Evolutionary conservation across 1,140 invertebrate genomes (phyloP), one percentile per base, ranked within the genome.

Genomic region (Drosophila mayri): DNA sequence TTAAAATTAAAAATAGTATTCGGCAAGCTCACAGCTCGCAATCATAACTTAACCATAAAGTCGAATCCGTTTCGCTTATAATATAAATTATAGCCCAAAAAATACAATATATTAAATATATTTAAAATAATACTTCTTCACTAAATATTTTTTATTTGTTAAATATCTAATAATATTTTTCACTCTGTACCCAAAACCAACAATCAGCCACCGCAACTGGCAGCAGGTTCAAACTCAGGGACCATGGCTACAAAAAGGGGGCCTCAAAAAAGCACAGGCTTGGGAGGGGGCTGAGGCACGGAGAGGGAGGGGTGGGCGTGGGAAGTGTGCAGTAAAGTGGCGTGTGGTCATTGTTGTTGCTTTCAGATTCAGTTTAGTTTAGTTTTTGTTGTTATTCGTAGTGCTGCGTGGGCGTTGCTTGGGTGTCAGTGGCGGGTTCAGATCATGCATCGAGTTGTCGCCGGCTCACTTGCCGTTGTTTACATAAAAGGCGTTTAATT

Each of bases 401-500:
- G 50, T 55, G 50, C 68, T 67, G 64, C 85, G 84, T 88, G 84
- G 84, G 84, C 85, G 84, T 73, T 64, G 63, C 63, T 68, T 22
- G 41, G 70, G 63, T 68, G 63, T 49, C 70, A 74, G 79, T 83
- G 63, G 59, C 37, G 68, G 65, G 67, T 72, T 58, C 61, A 79
- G 82, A 76, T 81, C 82, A 86, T 86, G 82, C 75, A 75, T 74
- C 75, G 50, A 66, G 72, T 62, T 57, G 65, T 65, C 57, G 54
- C 60, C 54, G 22, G 20, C 38, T 41, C 66, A 75, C 43, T 50
- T 62, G 71, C 49, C 47, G 55, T 59, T 76, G 64, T 80, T 84
- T 77, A 81, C 78, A 78, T 75, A 74, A 77, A 68, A 73, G 81
- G 50, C 73, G 62, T 72, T 90, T 84, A 88, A 88, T 90, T 88